Evolutionary conservation across 2,888 invertebrate genomes (phyloP).

Genomic region (Lysandra coridon): DNA sequence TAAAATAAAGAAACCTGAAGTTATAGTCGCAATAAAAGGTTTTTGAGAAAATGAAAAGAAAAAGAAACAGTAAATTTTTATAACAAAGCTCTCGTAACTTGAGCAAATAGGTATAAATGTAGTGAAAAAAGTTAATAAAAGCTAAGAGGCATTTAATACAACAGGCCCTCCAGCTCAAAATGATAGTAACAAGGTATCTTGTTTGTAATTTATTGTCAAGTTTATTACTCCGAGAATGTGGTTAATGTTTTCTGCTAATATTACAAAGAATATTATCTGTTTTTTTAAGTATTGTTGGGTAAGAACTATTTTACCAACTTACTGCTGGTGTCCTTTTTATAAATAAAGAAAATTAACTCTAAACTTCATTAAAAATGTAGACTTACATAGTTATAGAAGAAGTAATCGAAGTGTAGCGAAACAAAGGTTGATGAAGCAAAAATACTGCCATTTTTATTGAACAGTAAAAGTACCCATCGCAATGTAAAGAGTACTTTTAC

Average conservation of each 20-base stretch:
- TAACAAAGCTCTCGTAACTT: background rate
- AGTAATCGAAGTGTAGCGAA: background rate
- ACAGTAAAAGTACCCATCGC: background rate
- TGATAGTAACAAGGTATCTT: background rate
- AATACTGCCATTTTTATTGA: slow-evolving; percentile 9
- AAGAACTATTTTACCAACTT: too few relatives aligned
- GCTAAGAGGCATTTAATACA: background rate
- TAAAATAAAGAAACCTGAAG: background rate
- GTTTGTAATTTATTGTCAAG: background rate
- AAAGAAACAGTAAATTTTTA: background rate
- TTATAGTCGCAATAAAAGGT: background rate
- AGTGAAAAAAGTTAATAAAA: slow-evolving; percentile 1
- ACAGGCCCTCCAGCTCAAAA: background rate
- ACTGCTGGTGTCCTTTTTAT: too few relatives aligned
- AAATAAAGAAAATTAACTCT: too few relatives aligned
- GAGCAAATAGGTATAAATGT: background rate
- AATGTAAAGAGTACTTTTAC: background rate
- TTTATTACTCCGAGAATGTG: background rate
- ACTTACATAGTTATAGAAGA: background rate
- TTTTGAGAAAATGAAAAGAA: background rate
- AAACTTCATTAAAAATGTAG: too few relatives aligned
- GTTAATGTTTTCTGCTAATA: background rate
- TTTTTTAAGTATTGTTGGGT: too few relatives aligned
- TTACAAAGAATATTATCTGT: too few relatives aligned
- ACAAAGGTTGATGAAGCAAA: background rate